Conservation (phyloP, 2,797 vertebrate species). For the Pygocentrus nattereri region DNA sequence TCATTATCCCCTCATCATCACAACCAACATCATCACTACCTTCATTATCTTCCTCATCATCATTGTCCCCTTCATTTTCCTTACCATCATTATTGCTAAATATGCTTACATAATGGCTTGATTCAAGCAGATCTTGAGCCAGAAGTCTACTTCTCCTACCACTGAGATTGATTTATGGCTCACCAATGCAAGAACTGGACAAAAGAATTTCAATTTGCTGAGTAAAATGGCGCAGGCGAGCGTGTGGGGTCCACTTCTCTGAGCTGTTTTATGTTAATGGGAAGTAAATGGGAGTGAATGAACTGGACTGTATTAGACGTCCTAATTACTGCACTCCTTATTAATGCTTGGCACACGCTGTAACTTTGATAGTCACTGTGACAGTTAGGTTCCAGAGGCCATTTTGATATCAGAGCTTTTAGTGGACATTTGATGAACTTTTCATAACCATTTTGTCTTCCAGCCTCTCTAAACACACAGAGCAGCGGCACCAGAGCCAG, state of each 20-base stretch:
- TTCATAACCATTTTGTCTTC: not conserved
- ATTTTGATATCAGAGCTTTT: not conserved
- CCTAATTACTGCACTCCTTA: conserved; percentile 34
- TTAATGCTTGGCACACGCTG: conserved; percentile 24
- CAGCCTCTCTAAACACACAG: not conserved
- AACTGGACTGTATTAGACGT: conserved; percentile 26
- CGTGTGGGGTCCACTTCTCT: conserved; percentile 12
- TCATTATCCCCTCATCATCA: not conserved
- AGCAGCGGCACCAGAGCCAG: not conserved
- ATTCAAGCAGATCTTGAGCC: not conserved
- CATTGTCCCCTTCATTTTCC: not conserved
- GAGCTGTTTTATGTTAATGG: conserved; percentile 34
- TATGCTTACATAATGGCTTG: not conserved
- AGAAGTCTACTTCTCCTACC: conserved; percentile 4
- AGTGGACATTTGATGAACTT: conserved; percentile 13
- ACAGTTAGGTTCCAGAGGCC: conserved; percentile 11
- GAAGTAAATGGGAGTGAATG: conserved; percentile 25
- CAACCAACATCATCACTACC: not conserved
- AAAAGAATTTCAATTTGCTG: conserved; percentile 17
- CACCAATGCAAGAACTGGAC: not conserved
- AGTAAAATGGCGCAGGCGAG: not conserved
- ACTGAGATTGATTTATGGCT: conserved; percentile 18
- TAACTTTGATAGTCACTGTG: conserved; percentile 29
- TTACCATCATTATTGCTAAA: conserved; percentile 18
- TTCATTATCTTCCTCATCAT: conserved; percentile 6